phyloP scores from a whole-genome alignment of 1,140 invertebrate genomes.

The Argopecten irradians region DNA sequence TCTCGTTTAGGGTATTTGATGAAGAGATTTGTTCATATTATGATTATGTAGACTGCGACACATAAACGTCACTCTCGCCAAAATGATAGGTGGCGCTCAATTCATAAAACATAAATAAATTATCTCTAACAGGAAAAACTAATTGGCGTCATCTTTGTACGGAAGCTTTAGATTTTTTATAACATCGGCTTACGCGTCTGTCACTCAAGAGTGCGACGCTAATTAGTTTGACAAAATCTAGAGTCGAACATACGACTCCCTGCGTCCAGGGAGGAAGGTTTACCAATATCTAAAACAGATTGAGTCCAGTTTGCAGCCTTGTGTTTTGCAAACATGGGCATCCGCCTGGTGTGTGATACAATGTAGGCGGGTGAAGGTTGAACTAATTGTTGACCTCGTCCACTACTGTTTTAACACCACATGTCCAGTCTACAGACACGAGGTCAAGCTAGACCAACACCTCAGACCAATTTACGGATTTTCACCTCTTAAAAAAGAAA shows the following conservation, averaged over 20 bases:
- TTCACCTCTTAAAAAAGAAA: conserved; percentile 18
- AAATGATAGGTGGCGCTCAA: too few species aligned
- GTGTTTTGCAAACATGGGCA: background rate
- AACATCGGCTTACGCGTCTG: background rate
- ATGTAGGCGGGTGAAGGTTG: background rate
- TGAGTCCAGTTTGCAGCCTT: background rate
- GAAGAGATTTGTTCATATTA: too few species aligned
- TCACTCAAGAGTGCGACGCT: background rate
- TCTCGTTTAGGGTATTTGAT: too few species aligned
- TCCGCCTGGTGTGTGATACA: background rate
- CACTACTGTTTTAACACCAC: background rate
- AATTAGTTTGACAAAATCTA: background rate
- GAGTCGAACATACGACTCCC: background rate
- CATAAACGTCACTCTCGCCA: too few species aligned
- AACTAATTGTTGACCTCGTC: background rate
- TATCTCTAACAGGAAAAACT: too few species aligned
- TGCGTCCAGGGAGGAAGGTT: background rate
- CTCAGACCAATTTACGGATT: conserved; percentile 8
- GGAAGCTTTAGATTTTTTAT: too few species aligned
- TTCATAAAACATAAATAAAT: too few species aligned
- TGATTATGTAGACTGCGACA: too few species aligned
- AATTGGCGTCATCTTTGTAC: too few species aligned
- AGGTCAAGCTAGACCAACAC: background rate
- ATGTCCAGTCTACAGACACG: background rate
- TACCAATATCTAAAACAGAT: background rate